Conservation (phyloP, 2,888 invertebrate genomes). For the Torymus auratus region DNA sequence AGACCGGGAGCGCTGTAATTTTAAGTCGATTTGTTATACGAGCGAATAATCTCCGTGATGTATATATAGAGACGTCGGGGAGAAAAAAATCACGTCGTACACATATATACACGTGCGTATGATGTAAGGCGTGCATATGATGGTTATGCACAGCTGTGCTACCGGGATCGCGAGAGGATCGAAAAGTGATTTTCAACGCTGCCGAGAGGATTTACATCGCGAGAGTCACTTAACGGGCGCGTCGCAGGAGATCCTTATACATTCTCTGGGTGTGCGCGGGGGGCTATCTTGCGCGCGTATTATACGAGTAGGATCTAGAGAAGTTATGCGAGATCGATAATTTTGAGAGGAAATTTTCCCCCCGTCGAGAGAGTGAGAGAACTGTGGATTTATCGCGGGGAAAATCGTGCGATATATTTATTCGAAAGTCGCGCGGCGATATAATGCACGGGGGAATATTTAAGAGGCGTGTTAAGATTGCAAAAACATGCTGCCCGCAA, state of each 20-base stretch:
- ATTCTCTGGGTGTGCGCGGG: neutral
- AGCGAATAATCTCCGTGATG: constrained; percentile 32
- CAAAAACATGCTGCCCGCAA: neutral
- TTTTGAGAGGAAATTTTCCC: constrained; percentile 12
- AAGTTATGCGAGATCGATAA: constrained; percentile 13
- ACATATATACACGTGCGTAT: too few relatives aligned
- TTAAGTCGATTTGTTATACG: constrained; percentile 47
- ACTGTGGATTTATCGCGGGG: constrained; percentile 5
- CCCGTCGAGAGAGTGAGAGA: too few relatives aligned
- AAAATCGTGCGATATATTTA: constrained; percentile 23
- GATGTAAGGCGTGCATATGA: too few relatives aligned
- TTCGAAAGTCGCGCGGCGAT: constrained; percentile 8
- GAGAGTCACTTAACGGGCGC: constrained; percentile 23
- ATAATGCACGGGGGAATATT: neutral
- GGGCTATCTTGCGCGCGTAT: too few relatives aligned
- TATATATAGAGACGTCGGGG: constrained; percentile 6
- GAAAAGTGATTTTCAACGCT: constrained; percentile 44
- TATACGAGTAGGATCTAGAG: neutral
- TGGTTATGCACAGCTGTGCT: too few relatives aligned
- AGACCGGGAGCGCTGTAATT: constrained; percentile 49
- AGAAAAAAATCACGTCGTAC: constrained; percentile 21
- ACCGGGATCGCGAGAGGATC: neutral
- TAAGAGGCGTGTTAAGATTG: neutral
- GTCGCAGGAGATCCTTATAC: neutral
- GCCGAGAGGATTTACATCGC: constrained; percentile 19